Evolutionary conservation across 2,113 vertebrate genomes (phyloP).

Genomic region (Saccopteryx leptura): DNA sequence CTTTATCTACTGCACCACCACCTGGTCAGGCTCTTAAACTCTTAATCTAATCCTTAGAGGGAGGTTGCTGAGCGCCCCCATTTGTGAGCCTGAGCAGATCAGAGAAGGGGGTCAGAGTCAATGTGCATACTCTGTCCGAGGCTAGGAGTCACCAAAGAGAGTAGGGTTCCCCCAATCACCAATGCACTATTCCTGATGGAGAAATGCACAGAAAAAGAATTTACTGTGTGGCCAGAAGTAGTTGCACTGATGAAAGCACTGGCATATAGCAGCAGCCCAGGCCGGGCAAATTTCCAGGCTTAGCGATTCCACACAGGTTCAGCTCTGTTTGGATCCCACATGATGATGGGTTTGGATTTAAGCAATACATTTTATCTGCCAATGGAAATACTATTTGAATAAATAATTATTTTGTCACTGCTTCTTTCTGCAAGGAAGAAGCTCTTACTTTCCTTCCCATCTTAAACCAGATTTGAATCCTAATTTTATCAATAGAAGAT

Average conservation of each 20-base stretch:
- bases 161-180: neutral
- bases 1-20: no score
- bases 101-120: neutral
- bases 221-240: neutral
- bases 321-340: neutral
- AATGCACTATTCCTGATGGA: neutral
- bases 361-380: constrained; percentile 16
- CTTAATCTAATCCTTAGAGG: neutral
- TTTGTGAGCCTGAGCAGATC: neutral
- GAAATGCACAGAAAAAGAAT: neutral
- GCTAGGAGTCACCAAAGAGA: neutral
- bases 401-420: constrained; percentile 47
- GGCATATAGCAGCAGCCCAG: neutral
- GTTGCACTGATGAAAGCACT: neutral
- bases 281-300: neutral
- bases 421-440: neutral
- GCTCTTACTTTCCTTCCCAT: neutral
- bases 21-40: neutral
- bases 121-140: neutral
- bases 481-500: constrained; percentile 37
- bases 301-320: neutral
- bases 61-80: neutral
- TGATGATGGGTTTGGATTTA: neutral
- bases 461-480: constrained; percentile 18
- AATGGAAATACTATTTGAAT: constrained; percentile 3